These are phyloP conservation scores for Drosophila orosa DNA, from an alignment of 1,140 invertebrate species.

Conservation along the genomic window DNA sequence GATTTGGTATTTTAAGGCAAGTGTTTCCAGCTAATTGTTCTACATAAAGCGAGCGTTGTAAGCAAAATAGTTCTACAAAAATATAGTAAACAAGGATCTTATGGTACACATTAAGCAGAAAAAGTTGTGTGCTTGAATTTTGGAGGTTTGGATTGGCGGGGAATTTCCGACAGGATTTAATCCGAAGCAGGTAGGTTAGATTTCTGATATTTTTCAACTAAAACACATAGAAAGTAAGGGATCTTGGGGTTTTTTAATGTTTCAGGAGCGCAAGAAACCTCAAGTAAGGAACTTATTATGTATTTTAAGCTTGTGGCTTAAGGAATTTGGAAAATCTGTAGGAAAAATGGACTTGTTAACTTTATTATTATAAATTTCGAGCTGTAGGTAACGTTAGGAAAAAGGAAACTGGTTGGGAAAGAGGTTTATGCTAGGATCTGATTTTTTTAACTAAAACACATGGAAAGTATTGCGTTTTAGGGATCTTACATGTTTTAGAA, in stretches of 20 bases:
- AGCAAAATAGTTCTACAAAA: constrained; percentile 36
- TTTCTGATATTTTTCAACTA: too few relatives aligned
- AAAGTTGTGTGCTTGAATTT: neutral
- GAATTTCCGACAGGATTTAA: neutral
- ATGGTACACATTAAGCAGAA: neutral
- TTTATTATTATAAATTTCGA: neutral
- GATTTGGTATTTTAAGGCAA: neutral
- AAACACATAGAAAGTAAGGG: too few relatives aligned
- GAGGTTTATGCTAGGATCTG: neutral
- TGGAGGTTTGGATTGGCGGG: neutral
- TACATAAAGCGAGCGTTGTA: constrained; percentile 28
- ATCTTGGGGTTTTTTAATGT: neutral
- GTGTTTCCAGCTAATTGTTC: constrained; percentile 7
- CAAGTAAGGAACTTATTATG: neutral
- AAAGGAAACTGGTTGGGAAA: neutral
- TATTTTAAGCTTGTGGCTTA: neutral
- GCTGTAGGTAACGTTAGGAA: neutral
- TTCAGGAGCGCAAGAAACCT: neutral
- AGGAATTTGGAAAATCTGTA: neutral
- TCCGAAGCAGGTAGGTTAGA: neutral
- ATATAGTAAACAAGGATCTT: neutral
- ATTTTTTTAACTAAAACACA: too few relatives aligned
- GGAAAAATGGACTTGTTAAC: neutral
- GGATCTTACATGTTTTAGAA: too few relatives aligned
- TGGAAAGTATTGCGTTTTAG: too few relatives aligned